Evolutionary conservation across 2,888 invertebrate species (phyloP).

Genomic region (Eueremaeus valkanovi): DNA sequence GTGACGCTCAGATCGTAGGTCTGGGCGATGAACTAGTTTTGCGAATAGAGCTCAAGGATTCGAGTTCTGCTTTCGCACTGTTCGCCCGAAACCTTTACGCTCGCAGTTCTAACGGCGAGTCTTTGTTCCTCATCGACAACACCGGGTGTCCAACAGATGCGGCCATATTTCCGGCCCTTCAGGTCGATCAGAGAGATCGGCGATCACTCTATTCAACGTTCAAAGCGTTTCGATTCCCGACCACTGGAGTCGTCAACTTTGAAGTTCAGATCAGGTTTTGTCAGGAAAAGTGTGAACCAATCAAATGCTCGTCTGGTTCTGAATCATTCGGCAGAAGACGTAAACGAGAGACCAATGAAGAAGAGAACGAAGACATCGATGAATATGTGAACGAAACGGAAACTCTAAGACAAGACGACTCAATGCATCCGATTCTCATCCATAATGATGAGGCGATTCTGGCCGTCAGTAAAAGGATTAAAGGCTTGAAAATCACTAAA

Average conservation of each 20-base stretch:
- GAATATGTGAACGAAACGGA: not conserved
- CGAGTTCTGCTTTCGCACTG: slow-evolving; percentile 53
- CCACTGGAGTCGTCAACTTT: slow-evolving; percentile 55
- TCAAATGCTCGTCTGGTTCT: slow-evolving; percentile 47
- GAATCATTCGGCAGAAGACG: slow-evolving; percentile 38
- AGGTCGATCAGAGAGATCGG: slow-evolving; percentile 51
- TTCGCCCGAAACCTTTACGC: slow-evolving; percentile 56
- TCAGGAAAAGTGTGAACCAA: slow-evolving; percentile 55
- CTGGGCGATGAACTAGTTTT: slow-evolving; percentile 55
- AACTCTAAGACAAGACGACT: slow-evolving; percentile 22
- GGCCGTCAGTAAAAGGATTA: slow-evolving; percentile 7
- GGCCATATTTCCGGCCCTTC: slow-evolving; percentile 54
- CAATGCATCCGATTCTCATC: slow-evolving; percentile 2
- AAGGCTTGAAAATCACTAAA: not conserved
- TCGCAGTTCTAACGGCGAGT: slow-evolving; percentile 54
- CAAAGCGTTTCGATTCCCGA: slow-evolving; percentile 56
- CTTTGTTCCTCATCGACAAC: slow-evolving; percentile 54
- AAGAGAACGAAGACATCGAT: not conserved
- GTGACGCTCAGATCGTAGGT: slow-evolving; percentile 54
- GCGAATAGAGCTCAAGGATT: slow-evolving; percentile 53
- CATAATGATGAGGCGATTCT: slow-evolving; percentile 29
- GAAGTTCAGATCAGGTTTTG: slow-evolving; percentile 56
- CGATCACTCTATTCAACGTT: slow-evolving; percentile 54
- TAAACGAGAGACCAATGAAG: slow-evolving; percentile 18
- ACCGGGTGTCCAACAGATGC: slow-evolving; percentile 55